Evolutionary conservation across 2,888 invertebrate species (phyloP), one percentile per base, ranked within the genome.

Genomic region (Hecatera dysodea): DNA sequence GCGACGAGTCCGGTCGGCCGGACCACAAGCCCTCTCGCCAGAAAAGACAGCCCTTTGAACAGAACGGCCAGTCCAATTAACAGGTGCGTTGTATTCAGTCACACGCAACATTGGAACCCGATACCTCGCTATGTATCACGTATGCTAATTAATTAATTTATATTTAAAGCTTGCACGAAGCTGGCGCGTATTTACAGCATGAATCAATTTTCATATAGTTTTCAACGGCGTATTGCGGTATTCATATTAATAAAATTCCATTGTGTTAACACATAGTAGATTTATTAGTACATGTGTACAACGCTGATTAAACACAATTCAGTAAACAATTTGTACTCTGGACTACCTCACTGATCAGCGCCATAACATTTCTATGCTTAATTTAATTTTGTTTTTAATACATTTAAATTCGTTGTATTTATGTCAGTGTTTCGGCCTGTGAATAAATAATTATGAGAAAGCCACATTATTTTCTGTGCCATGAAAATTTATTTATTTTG

Each of bases 61-160:
- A 95, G 96, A 65, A 96, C 95, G 1, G 93, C 95, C 59, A 97
- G 97, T 80, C 97, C 97, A 86, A 95, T 95, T 89, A 95, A 95
- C 90, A 95, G 95, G 96, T 95, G 88, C 72, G 89, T 88, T 62
- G 19, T 33, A 62, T 61, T 65, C 76, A 67, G 8, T 62, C 64
- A 59, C 55, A 69, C 42, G 68, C 52, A 78, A 78, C 64, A 64
- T 62, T 62, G 50, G 57, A 65, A 42, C n/a, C 12, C 53, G 55
- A 71, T 66, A 53, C 59, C 53, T 62, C 63, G 55, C 57, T 57
- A 24, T 72, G 66, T 61, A 48, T 50, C 57, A 42, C 64, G 62
- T 72, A 68, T 72, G 68, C 61, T 80, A 82, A 80, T 81, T 81
- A 81, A 81, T 81, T 78, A 78, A 83, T 82, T 83, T 80, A 76